Evolutionary conservation across 2,888 invertebrate species (phyloP), one percentile per base, ranked within the genome.

Genomic region (Platynereis dumerilii): DNA sequence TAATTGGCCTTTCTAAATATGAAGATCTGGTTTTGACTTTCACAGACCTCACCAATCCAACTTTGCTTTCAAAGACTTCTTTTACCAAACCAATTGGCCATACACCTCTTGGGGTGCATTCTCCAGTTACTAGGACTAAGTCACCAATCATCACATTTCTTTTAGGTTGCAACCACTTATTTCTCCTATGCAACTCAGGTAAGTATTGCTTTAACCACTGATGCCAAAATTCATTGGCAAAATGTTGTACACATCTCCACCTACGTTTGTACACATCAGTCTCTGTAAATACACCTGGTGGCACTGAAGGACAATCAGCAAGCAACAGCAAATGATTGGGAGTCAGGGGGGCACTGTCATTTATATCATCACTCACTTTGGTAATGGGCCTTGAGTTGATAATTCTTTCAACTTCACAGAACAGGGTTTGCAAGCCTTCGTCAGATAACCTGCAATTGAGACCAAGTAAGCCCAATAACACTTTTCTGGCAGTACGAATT

Each of bases 401-500:
- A 44, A 70, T 67, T 3, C 69, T 63, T 22, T 60, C 45, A 20
- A 48, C 67, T 54, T 73, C 72, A 56, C 56, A 60, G 29, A 73
- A 45, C n/a, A 72, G 60, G 1, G 73, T 73, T 26, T 67, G 56
- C n/a, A 72, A 45, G 1, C 64, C 57, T 26, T 58, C 60, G 42
- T 64, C 65, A 55, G 71, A 65, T 15, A 74, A 27, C 15, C 65
- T 58, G 2, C 20, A 12, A 22, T 44, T 48, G 24, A 34, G 42
- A 22, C 48, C n/a, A 45, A 76, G 39, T 2, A 72, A 54, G 7
- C 34, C 39, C 7, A 60, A 22, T 5, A 74, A 58, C 2, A 72
- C 69, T 63, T 60, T 70, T 28, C 72, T 57, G 2, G 73, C 64
- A 24, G 72, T 64, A n/a, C 73, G 55, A 24, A 76, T 75, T 54